Percentiles rank a stretch among this genome's conserved stretches.
phyloP scores from a whole-genome alignment of 1,140 invertebrate genomes.

The Phymorhynchus buccinoides region DNA sequence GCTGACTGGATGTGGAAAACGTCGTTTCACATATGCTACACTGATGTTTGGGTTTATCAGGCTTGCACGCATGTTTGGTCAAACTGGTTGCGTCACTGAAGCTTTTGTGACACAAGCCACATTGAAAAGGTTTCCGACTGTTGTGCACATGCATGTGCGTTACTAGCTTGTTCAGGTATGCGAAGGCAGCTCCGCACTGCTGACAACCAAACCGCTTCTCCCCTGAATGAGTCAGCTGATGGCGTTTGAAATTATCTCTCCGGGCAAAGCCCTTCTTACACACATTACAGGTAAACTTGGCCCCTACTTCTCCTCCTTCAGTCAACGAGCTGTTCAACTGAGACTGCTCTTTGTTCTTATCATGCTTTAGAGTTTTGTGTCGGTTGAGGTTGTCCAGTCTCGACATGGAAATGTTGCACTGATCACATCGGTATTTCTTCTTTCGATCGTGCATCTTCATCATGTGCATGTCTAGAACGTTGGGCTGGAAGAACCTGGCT shows the following conservation, averaged over 20 bases:
- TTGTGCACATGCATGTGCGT: constrained; percentile 1
- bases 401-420: background rate
- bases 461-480: background rate
- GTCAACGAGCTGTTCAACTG: background rate
- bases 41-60: background rate
- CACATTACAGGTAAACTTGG: background rate
- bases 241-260: background rate
- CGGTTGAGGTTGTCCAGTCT: background rate
- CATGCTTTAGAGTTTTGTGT: background rate
- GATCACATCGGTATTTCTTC: background rate
- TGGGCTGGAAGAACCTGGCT: background rate
- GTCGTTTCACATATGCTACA: background rate
- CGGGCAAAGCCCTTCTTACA: background rate
- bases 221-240: constrained; percentile 93
- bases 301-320: background rate
- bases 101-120: background rate
- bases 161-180: background rate
- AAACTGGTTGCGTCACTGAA: background rate
- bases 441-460: background rate
- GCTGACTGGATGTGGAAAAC: background rate
- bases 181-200: constrained; percentile 30
- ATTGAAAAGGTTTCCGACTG: background rate
- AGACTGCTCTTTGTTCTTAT: background rate
- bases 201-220: constrained; percentile 87
- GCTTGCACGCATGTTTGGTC: background rate